Conservation (phyloP, 2,797 vertebrate species). For the Phataginus tricuspis region DNA sequence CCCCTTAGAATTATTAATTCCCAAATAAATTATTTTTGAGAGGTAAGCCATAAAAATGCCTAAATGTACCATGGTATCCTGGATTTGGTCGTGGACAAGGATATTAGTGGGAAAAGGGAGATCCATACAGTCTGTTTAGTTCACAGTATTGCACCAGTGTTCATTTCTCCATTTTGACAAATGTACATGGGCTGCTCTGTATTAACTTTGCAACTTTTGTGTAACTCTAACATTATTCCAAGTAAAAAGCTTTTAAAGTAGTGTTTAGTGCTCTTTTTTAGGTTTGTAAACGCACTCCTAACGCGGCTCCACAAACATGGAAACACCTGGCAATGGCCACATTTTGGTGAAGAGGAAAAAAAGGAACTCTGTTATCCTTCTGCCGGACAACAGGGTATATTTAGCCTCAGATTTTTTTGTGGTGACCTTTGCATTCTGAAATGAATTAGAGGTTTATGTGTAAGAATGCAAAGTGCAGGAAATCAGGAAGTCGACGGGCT, state of each 20-base stretch:
- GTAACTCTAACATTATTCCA: neutral
- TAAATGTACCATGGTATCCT: neutral
- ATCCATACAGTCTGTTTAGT: neutral
- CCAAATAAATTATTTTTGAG: neutral
- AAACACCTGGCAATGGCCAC: conserved; percentile 81
- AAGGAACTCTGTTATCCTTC: conserved; percentile 75
- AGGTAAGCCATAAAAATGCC: neutral
- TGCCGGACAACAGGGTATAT: conserved; percentile 82
- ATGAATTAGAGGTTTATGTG: conserved; percentile 86
- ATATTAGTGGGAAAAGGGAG: neutral
- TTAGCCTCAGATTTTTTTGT: conserved; percentile 81
- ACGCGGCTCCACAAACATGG: conserved; percentile 59
- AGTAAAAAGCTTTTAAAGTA: neutral
- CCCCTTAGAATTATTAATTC: neutral
- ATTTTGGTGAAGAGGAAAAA: neutral
- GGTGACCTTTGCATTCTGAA: conserved; percentile 86
- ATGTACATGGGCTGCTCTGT: accelerated
- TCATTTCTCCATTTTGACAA: neutral
- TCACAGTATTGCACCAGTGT: neutral
- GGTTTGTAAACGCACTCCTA: neutral
- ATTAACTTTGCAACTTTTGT: neutral
- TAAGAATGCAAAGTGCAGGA: conserved; percentile 82
- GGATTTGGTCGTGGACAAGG: neutral
- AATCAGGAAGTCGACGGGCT: conserved; percentile 84
- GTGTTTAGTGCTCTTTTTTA: neutral